phyloP scores from a whole-genome alignment of 64 coral and sea anemone species.

The Acropora tenuis region DNA sequence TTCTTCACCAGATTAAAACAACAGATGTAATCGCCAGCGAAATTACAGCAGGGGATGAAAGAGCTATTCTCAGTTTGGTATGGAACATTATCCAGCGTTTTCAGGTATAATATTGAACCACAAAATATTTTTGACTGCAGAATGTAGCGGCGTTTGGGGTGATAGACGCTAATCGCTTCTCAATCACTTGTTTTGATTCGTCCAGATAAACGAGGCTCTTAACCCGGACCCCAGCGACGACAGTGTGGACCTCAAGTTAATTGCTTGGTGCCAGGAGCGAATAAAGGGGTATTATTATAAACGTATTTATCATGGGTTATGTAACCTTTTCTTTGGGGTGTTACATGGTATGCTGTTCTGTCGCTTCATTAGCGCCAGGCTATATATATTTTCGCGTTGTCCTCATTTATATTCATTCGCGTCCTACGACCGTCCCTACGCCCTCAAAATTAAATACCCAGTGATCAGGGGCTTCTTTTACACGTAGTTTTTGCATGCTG shows the following conservation, averaged over 20 bases:
- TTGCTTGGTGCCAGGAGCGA: conserved; percentile 13
- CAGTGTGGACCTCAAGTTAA: background rate
- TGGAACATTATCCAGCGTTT: conserved; percentile 17
- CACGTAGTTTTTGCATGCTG: no score
- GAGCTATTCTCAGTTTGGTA: background rate
- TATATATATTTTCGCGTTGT: no score
- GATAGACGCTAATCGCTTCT: no score
- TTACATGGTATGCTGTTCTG: no score
- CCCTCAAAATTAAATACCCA: no score
- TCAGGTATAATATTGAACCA: conserved; percentile 2
- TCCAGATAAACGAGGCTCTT: background rate
- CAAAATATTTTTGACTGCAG: no score
- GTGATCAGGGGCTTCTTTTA: no score
- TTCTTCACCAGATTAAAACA: background rate
- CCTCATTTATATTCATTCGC: no score
- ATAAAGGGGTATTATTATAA: conserved; percentile 4
- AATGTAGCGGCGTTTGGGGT: no score
- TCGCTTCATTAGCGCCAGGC: no score
- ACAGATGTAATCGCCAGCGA: conserved; percentile 6
- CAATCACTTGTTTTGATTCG: background rate
- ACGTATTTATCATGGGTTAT: background rate
- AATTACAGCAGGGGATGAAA: conserved; percentile 6
- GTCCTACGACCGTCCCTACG: no score
- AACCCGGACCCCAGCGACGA: background rate
- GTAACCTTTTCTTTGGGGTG: no score